Evolutionary conservation across 2,113 vertebrate genomes (phyloP), one percentile per base, ranked within the genome.

Genomic region (Ophiodon elongatus): DNA sequence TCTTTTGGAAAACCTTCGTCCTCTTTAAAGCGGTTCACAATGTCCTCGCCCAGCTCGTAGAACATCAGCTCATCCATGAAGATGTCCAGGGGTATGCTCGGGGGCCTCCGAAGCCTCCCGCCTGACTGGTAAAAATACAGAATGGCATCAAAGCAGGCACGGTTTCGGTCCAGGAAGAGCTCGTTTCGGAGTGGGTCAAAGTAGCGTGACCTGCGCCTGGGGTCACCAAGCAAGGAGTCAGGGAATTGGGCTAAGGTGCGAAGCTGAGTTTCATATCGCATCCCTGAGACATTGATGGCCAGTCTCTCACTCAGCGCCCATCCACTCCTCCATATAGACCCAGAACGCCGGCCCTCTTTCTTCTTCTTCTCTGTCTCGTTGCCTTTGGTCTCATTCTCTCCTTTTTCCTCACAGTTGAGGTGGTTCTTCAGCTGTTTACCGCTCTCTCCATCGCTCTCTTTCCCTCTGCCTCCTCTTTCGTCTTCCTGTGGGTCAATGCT

Each of bases 101-200:
- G 91, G 0, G 98, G 98, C 7, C 98, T 91, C 3, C 97, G 94
- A 21, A 99, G 94, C 41, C 97, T 92, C 0, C 98, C 98, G 0
- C 98, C 98, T 0, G 97, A 98, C 85, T 99, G 98, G 92, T 99
- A 99, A 87, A 98, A 99, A 84, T 99, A 98, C 43, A 99, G 94
- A 89, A 97, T 97, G 78, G 97, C 96, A 17, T 97, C 97, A 50
- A 97, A 97, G 90, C 96, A 96, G 84, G 94, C 95, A n/a, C 97
- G 94, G 77, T 96, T 97, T 0, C 97, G 95, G 90, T 97, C 97
- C 91, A 97, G 92, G 90, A 97, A 97, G 2, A 97, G 94, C 83
- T 97, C 97, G 0, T 96, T 96, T 15, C 96, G 95, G 4, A 96
- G 92, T 0, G 96, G 96, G 93, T 97, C 97, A 10, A 96, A 97